These are phyloP conservation scores for Heterohyrax brucei DNA, from an alignment of 2,797 vertebrate genomes.

Conservation along the genomic window DNA sequence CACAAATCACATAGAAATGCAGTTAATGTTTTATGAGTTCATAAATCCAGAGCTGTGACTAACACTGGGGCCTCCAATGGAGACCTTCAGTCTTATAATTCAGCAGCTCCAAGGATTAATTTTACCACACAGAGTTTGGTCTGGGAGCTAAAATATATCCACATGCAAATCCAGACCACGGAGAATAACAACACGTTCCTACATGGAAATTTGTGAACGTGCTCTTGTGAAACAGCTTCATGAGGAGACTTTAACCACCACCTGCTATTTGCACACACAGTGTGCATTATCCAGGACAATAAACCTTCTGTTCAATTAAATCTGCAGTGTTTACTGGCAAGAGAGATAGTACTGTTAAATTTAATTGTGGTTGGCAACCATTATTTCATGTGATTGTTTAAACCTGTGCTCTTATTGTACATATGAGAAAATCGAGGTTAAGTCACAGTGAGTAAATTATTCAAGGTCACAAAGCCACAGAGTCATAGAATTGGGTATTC, in stretches of 20 bases:
- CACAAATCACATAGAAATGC: constrained; percentile 87
- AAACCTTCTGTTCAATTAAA: constrained; percentile 24
- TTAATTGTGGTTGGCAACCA: constrained; percentile 39
- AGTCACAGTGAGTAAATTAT: constrained; percentile 28
- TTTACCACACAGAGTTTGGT: constrained; percentile 83
- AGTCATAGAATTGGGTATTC: not conserved
- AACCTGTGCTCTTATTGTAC: constrained; percentile 49
- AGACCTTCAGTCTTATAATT: constrained; percentile 82
- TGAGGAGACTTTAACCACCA: constrained; percentile 20
- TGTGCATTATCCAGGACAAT: not conserved
- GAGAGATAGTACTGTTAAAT: constrained; percentile 19
- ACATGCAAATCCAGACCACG: constrained; percentile 75
- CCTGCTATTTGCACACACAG: constrained; percentile 14
- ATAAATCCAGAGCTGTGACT: constrained; percentile 85
- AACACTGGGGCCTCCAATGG: constrained; percentile 72
- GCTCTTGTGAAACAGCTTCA: constrained; percentile 18
- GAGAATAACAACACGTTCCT: constrained; percentile 73
- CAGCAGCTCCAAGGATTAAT: constrained; percentile 78
- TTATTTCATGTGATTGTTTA: constrained; percentile 18
- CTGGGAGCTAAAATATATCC: constrained; percentile 73
- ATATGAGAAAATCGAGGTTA: constrained; percentile 53
- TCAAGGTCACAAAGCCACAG: not conserved
- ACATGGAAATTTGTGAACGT: constrained; percentile 72
- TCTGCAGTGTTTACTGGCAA: constrained; percentile 50
- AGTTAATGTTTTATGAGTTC: constrained; percentile 83